Evolutionary conservation across 2,888 invertebrate genomes (phyloP).

Genomic region (Monopis laevigella): DNA sequence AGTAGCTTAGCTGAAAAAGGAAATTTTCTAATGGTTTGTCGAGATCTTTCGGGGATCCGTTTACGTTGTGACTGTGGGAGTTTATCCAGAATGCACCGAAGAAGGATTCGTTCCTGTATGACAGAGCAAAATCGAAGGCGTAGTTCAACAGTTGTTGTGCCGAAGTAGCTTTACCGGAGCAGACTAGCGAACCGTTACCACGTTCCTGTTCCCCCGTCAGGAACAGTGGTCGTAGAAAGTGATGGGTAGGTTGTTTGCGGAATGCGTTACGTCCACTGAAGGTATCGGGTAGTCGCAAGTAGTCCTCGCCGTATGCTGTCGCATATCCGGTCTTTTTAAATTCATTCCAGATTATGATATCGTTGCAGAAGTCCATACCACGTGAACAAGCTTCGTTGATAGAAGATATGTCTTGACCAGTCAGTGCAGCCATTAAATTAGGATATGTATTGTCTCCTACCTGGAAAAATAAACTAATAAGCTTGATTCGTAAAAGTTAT

Average conservation of each 20-base stretch:
- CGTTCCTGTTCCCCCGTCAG: conserved; percentile 71
- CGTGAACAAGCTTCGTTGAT: conserved; percentile 57
- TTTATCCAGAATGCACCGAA: conserved; percentile 86
- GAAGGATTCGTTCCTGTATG: conserved; percentile 69
- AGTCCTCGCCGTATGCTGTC: conserved; percentile 85
- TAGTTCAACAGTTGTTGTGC: conserved; percentile 77
- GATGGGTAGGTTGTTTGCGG: conserved; percentile 78
- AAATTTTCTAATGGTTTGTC: conserved; percentile 70
- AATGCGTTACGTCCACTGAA: conserved; percentile 72
- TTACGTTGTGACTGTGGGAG: conserved; percentile 76
- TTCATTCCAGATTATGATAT: conserved; percentile 81
- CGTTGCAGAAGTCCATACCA: conserved; percentile 70
- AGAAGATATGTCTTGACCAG: conserved; percentile 70
- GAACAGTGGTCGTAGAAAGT: conserved; percentile 80
- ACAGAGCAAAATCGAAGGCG: conserved; percentile 72
- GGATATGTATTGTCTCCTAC: conserved; percentile 91
- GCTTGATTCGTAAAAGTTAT: conserved; percentile 14
- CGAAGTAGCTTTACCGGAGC: conserved; percentile 61
- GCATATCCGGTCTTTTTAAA: conserved; percentile 77
- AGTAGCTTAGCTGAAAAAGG: conserved; percentile 65
- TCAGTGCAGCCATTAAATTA: conserved; percentile 84
- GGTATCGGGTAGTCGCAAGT: conserved; percentile 71
- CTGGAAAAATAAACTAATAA: conserved; percentile 38
- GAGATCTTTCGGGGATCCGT: conserved; percentile 73
- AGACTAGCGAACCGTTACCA: conserved; percentile 48